These are phyloP conservation scores for Dryobates pubescens DNA, from an alignment of 2,797 vertebrate genomes.

Conservation along the genomic window DNA sequence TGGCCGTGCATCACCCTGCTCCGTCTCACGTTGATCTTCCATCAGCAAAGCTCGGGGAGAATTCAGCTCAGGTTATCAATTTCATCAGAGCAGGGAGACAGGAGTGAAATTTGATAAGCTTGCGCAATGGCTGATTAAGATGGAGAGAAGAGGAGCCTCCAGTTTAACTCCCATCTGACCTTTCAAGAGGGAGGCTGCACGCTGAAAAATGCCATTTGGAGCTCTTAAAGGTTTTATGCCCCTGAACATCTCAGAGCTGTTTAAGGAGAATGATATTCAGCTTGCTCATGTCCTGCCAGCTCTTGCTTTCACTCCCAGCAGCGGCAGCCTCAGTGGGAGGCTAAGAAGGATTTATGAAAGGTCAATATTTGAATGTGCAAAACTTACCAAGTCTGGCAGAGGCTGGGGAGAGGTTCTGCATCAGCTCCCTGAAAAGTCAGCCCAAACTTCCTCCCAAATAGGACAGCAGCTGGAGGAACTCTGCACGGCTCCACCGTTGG, in stretches of 20 bases:
- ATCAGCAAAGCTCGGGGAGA: neutral
- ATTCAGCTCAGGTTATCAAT: conserved; percentile 50
- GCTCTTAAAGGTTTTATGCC: conserved; percentile 66
- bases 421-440: neutral
- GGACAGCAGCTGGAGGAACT: neutral
- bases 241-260: conserved; percentile 48
- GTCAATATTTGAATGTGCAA: conserved; percentile 70
- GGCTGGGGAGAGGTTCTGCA: neutral
- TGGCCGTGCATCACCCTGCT: neutral
- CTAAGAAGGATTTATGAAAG: conserved; percentile 61
- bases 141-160: conserved; percentile 49
- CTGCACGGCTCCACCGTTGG: rapidly evolving
- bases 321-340: neutral
- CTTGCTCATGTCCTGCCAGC: conserved; percentile 58
- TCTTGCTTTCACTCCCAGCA: conserved; percentile 38
- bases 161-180: conserved; percentile 69
- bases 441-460: neutral
- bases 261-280: conserved; percentile 63
- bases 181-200: neutral
- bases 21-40: neutral
- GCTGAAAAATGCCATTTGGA: conserved; percentile 63
- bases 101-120: conserved; percentile 34
- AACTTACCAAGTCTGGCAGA: conserved; percentile 36
- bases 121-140: conserved; percentile 49
- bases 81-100: neutral